Evolutionary conservation across 2,888 invertebrate species (phyloP).

Genomic region (Tipula confusa): DNA sequence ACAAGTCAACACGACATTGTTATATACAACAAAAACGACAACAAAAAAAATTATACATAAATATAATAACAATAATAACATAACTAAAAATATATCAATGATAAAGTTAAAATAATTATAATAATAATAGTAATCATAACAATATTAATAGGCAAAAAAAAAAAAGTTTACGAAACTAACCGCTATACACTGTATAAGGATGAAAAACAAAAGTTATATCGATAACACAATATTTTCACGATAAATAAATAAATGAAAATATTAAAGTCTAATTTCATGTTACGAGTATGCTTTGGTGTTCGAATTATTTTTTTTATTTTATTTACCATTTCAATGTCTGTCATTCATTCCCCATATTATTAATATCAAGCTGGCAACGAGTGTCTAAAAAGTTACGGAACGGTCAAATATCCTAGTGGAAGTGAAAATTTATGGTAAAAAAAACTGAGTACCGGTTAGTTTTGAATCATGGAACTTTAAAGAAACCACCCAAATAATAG

Average conservation of each 20-base stretch:
- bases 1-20: background rate
- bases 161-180: background rate
- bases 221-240: background rate
- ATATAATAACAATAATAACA: background rate
- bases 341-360: background rate
- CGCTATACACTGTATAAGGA: background rate
- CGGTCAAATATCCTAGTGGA: too few species aligned
- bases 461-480: too few species aligned
- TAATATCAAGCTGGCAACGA: too few species aligned
- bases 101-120: slow-evolving; percentile 3
- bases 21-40: background rate
- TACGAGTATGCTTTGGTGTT: slow-evolving; percentile 14
- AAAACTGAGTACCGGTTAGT: too few species aligned
- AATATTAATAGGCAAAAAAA: background rate
- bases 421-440: too few species aligned
- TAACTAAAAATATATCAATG: slow-evolving; percentile 16
- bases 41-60: background rate
- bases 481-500: too few species aligned
- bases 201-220: background rate
- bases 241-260: slow-evolving; percentile 12
- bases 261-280: slow-evolving; percentile 13
- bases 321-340: slow-evolving; percentile 12
- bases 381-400: too few species aligned
- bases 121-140: background rate
- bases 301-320: slow-evolving; percentile 5